These are phyloP conservation scores for Cephonodes hylas DNA, from an alignment of 2,888 invertebrate genomes.

Conservation along the genomic window DNA sequence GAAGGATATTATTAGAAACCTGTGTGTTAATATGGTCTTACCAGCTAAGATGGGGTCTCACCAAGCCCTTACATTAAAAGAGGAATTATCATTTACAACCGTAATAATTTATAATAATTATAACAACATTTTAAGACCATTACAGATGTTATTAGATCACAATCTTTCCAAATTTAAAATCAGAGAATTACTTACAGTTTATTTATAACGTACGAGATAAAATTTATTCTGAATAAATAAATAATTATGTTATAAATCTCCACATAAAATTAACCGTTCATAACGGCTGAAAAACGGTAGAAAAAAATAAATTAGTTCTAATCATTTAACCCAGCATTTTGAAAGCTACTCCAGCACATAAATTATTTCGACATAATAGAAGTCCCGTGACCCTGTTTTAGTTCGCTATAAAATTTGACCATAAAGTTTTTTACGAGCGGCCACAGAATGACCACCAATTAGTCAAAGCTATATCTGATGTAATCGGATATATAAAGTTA, in stretches of 20 bases:
- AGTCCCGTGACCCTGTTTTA: constrained; percentile 17
- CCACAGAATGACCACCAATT: constrained; percentile 31
- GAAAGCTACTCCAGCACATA: constrained; percentile 22
- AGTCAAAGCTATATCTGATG: constrained; percentile 32
- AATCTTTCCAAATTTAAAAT: too few species aligned
- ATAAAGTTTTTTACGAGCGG: constrained; percentile 34
- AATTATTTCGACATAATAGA: constrained; percentile 28
- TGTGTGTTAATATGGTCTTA: too few species aligned
- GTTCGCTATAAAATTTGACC: constrained; percentile 32
- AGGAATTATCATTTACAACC: too few species aligned
- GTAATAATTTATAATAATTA: too few species aligned
- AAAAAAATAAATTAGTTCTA: constrained; percentile 17
- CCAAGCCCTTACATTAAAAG: too few species aligned
- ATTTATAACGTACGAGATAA: not conserved
- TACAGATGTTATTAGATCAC: too few species aligned
- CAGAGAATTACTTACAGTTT: too few species aligned
- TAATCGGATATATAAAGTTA: constrained; percentile 19
- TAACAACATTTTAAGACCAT: not conserved
- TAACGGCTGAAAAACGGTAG: constrained; percentile 10
- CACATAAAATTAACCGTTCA: not conserved
- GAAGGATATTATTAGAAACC: too few species aligned
- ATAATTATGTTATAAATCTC: not conserved
- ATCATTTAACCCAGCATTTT: constrained; percentile 18
- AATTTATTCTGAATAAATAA: not conserved
- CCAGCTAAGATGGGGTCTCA: too few species aligned